Percentiles rank a stretch among this genome's conserved stretches.
Conservation (phyloP, 2,888 invertebrate species). For the Erebia palarica region DNA sequence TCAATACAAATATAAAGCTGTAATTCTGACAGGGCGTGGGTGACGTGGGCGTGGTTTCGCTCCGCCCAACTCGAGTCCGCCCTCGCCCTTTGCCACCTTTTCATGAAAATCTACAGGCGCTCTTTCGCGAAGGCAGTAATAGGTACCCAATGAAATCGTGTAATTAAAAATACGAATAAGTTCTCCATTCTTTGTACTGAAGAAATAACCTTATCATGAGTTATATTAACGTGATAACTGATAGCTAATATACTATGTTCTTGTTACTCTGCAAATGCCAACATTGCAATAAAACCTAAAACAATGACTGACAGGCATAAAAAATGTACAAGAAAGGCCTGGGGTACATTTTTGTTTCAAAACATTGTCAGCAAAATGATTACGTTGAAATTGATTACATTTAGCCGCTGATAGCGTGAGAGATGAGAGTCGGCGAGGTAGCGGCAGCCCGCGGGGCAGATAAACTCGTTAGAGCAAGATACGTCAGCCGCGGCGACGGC, state of each 20-base stretch:
- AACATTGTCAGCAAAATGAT: slow-evolving; percentile 42
- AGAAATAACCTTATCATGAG: neutral
- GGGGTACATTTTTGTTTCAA: slow-evolving; percentile 23
- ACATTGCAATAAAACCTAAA: neutral
- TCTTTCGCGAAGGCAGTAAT: slow-evolving; percentile 53
- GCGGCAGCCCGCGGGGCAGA: slow-evolving; percentile 78
- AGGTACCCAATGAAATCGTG: slow-evolving; percentile 42
- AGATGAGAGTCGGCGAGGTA: slow-evolving; percentile 62
- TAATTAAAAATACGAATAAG: slow-evolving; percentile 35
- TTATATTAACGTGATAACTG: neutral
- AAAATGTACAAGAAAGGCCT: neutral
- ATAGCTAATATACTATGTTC: no score
- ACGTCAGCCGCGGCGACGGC: slow-evolving; percentile 59
- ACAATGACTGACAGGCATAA: neutral
- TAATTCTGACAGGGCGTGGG: slow-evolving; percentile 73
- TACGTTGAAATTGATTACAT: slow-evolving; percentile 64
- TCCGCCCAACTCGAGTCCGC: slow-evolving; percentile 75
- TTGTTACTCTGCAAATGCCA: no score
- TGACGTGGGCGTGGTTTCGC: slow-evolving; percentile 72
- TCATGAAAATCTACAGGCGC: slow-evolving; percentile 65
- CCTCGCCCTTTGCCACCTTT: slow-evolving; percentile 78
- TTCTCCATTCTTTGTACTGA: slow-evolving; percentile 16
- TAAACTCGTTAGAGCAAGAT: slow-evolving; percentile 79
- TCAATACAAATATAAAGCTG: slow-evolving; percentile 63
- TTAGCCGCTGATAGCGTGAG: slow-evolving; percentile 65